Evolutionary conservation across 2,888 invertebrate species (phyloP).

Genomic region (Leptarthrus brevirostris): DNA sequence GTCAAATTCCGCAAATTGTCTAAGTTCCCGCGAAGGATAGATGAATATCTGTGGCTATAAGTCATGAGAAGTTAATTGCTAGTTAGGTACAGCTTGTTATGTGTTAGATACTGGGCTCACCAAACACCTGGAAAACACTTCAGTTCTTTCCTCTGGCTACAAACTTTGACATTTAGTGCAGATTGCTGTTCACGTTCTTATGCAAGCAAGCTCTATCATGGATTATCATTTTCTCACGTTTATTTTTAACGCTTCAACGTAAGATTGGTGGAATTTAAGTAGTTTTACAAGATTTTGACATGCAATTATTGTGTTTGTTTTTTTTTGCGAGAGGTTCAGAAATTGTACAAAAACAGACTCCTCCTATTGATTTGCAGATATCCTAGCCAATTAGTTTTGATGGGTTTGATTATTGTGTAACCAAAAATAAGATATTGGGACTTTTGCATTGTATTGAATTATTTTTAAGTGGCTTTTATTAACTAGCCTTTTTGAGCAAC

Average conservation of each 20-base stretch:
- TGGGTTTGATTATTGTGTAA: too few species aligned
- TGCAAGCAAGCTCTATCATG: constrained; percentile 6
- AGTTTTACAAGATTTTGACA: background rate
- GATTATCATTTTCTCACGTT: constrained; percentile 42
- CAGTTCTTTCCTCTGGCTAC: constrained; percentile 2
- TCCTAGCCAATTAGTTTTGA: too few species aligned
- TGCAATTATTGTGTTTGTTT: too few species aligned
- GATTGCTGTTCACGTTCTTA: constrained; percentile 29
- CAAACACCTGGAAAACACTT: constrained; percentile 34
- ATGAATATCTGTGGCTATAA: constrained; percentile 38
- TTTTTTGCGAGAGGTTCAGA: too few species aligned
- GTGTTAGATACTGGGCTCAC: background rate
- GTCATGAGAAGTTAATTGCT: constrained; percentile 40
- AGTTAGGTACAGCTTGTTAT: background rate
- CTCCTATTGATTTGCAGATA: too few species aligned
- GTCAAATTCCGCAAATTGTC: constrained; percentile 37
- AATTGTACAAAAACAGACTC: too few species aligned
- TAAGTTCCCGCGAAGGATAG: constrained; percentile 43
- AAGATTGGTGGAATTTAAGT: background rate
- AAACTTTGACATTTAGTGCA: constrained; percentile 35
- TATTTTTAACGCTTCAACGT: background rate
- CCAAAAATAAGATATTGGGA: too few species aligned
- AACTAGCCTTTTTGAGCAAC: too few species aligned
- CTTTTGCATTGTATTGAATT: too few species aligned
- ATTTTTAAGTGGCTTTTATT: too few species aligned